Percentiles rank a stretch among this genome's conserved stretches.
Conservation (phyloP, 2,113 vertebrate genomes). For the Lynx canadensis region DNA sequence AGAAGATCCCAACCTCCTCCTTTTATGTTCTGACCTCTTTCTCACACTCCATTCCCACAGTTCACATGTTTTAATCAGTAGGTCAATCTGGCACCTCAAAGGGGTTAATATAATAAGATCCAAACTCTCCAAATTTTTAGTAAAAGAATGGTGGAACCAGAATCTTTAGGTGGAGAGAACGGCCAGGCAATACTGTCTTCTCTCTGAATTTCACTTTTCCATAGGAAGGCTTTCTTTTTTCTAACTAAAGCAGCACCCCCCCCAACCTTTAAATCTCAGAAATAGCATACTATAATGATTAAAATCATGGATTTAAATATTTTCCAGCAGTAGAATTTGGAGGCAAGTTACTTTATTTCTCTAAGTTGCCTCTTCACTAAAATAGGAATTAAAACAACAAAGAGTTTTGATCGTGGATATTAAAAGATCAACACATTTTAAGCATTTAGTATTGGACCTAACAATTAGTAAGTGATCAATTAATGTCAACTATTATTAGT, state of each 20-base stretch:
- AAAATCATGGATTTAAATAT: conserved; percentile 2
- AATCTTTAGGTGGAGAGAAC: neutral
- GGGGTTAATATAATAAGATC: neutral
- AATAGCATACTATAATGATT: neutral
- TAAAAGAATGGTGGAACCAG: neutral
- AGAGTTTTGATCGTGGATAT: neutral
- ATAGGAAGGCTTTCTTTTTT: neutral
- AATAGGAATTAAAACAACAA: neutral
- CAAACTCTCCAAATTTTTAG: neutral
- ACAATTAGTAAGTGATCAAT: conserved; percentile 23
- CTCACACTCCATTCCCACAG: neutral
- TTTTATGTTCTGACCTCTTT: neutral
- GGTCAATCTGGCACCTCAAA: neutral
- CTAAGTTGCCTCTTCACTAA: conserved; percentile 4
- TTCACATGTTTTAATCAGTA: neutral
- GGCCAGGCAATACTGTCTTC: neutral
- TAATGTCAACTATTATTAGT: neutral
- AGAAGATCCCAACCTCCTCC: neutral
- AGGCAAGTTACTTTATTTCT: neutral
- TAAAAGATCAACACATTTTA: neutral
- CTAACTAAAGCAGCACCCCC: neutral
- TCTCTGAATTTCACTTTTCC: neutral
- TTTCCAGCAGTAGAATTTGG: conserved; percentile 25
- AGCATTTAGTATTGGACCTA: neutral
- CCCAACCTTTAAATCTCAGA: neutral